These are phyloP conservation scores for Nothoprocta perdicaria DNA, from an alignment of 2,113 vertebrate species.

Conservation along the genomic window DNA sequence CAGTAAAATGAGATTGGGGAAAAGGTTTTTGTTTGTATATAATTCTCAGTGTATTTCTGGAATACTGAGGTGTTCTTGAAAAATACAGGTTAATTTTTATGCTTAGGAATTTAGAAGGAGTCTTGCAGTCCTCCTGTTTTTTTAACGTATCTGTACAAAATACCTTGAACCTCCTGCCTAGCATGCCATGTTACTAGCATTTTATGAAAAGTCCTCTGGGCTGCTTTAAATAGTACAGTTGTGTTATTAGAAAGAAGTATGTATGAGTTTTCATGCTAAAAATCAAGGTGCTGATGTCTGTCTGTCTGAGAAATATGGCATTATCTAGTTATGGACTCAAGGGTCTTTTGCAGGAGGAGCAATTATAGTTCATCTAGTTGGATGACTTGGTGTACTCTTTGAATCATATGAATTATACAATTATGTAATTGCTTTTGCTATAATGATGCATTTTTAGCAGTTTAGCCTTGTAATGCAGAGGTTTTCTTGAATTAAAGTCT, in stretches of 20 bases:
- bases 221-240: not conserved
- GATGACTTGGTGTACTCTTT: not conserved
- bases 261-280: not conserved
- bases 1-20: not conserved
- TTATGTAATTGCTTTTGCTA: not conserved
- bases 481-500: not conserved
- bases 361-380: not conserved
- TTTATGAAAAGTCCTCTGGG: not conserved
- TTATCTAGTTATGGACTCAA: not conserved
- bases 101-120: not conserved
- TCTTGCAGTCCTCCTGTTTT: fast-evolving
- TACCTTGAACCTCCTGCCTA: not conserved
- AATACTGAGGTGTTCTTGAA: not conserved
- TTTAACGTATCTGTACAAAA: not conserved
- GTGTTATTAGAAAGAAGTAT: not conserved
- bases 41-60: not conserved
- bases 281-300: not conserved
- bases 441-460: not conserved
- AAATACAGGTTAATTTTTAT: not conserved
- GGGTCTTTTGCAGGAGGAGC: not conserved
- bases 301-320: not conserved
- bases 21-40: not conserved
- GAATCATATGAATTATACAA: not conserved
- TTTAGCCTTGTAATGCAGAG: not conserved
- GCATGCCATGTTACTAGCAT: not conserved